Conservation (phyloP, 1,140 invertebrate species). For the Pseudomyrmex cubaensis region DNA sequence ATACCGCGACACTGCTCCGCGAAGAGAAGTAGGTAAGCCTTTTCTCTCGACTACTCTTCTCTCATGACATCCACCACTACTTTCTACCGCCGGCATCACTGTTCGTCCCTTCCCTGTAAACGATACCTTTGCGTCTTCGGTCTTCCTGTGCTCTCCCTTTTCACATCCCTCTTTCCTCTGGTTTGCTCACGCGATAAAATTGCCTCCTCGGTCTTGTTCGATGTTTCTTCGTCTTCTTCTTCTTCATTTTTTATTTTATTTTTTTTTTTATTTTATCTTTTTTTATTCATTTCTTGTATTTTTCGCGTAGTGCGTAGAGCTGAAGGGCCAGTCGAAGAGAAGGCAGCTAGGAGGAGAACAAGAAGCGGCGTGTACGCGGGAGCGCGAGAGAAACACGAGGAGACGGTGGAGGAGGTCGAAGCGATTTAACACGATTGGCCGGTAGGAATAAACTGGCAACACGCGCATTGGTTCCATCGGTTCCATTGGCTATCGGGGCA, state of each 20-base stretch:
- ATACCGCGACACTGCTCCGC: conserved; percentile 68
- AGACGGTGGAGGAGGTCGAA: conserved; percentile 72
- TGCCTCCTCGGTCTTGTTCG: conserved; percentile 75
- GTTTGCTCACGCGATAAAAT: conserved; percentile 75
- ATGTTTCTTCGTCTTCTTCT: conserved; percentile 58
- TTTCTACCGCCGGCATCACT: conserved; percentile 16
- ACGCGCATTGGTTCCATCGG: conserved; percentile 84
- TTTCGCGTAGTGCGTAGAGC: conserved; percentile 61
- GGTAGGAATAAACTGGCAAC: conserved; percentile 83
- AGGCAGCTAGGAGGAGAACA: background rate
- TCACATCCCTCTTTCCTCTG: conserved; percentile 52
- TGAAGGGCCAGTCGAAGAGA: conserved; percentile 37
- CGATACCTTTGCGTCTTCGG: conserved; percentile 57
- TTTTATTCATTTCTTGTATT: conserved; percentile 58
- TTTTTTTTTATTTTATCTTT: conserved; percentile 29
- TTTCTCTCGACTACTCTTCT: conserved; percentile 62
- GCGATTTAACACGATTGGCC: conserved; percentile 85
- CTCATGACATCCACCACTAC: conserved; percentile 56
- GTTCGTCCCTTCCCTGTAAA: conserved; percentile 36
- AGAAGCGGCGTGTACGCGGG: conserved; percentile 37
- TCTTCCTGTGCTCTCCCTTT: conserved; percentile 50
- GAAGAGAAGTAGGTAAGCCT: conserved; percentile 48
- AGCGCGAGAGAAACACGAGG: conserved; percentile 51
- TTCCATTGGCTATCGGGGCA: conserved; percentile 81
- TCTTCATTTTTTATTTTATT: conserved; percentile 48